phyloP scores from a whole-genome alignment of 2,888 invertebrate species.

The Habrosyne pyritoides region DNA sequence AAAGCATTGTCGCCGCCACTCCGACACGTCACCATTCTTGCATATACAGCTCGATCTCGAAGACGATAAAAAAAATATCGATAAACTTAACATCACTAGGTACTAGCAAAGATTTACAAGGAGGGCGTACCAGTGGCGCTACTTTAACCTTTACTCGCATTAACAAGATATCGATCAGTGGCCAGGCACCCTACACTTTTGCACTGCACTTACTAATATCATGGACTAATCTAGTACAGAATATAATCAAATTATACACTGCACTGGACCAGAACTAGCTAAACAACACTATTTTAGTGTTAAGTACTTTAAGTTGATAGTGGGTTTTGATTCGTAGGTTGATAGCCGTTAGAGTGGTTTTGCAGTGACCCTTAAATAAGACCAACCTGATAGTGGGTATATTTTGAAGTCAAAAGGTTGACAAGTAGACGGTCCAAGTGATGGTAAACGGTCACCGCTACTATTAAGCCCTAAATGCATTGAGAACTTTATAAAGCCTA shows the following conservation, averaged over 20 bases:
- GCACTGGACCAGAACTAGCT: not conserved
- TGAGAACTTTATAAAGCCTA: no score
- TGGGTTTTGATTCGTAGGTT: not conserved
- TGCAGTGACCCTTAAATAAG: no score
- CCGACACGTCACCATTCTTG: no score
- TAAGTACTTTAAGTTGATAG: not conserved
- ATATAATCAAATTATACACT: not conserved
- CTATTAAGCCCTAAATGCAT: no score
- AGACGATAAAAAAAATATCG: conserved; percentile 18
- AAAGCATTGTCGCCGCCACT: no score
- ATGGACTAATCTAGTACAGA: conserved; percentile 11
- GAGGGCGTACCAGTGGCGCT: conserved; percentile 49
- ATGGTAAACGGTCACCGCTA: no score
- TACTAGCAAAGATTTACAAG: conserved; percentile 53
- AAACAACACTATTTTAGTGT: not conserved
- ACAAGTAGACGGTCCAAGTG: no score
- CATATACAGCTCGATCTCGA: no score
- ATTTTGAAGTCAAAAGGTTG: no score
- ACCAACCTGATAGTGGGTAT: no score
- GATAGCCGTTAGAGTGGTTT: no score
- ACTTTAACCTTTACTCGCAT: conserved; percentile 57
- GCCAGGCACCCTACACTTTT: conserved; percentile 16
- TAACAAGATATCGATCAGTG: conserved; percentile 62
- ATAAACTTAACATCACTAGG: conserved; percentile 36
- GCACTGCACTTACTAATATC: conserved; percentile 12